phyloP scores from a whole-genome alignment of 2,113 vertebrate species.

The Cheilinus undulatus region DNA sequence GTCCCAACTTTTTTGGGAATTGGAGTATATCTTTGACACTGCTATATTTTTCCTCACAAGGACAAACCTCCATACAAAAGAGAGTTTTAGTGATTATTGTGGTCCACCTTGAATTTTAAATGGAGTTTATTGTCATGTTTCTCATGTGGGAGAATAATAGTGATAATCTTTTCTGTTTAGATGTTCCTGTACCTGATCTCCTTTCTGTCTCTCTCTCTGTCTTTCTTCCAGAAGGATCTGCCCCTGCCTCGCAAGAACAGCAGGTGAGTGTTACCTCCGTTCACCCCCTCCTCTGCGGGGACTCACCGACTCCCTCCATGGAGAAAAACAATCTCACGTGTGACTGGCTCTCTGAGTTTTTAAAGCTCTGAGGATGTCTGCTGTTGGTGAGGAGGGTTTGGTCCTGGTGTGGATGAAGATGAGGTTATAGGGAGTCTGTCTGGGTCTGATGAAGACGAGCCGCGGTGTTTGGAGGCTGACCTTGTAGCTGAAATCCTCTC shows the following conservation, averaged over 20 bases:
- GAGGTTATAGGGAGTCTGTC: conserved; percentile 31
- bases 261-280: conserved; percentile 78
- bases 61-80: too few relatives aligned
- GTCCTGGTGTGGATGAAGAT: conserved; percentile 22
- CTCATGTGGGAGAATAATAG: too few relatives aligned
- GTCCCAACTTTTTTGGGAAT: too few relatives aligned
- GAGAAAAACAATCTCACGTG: conserved; percentile 29
- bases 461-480: conserved; percentile 55
- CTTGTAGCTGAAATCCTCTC: conserved; percentile 70
- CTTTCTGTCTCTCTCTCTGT: conserved; percentile 39
- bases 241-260: conserved; percentile 86
- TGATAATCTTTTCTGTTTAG: too few relatives aligned
- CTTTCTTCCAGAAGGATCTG: conserved; percentile 83
- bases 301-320: neutral
- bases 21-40: too few relatives aligned
- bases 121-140: too few relatives aligned
- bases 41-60: too few relatives aligned
- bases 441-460: conserved; percentile 39
- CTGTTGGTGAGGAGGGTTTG: conserved; percentile 20
- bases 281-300: conserved; percentile 11
- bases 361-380: conserved; percentile 16
- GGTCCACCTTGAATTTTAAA: too few relatives aligned
- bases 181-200: conserved; percentile 58
- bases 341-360: conserved; percentile 23
- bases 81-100: too few relatives aligned